Evolutionary conservation across 2,113 vertebrate genomes (phyloP), one percentile per base, ranked within the genome.

Genomic region (Motacilla alba): DNA sequence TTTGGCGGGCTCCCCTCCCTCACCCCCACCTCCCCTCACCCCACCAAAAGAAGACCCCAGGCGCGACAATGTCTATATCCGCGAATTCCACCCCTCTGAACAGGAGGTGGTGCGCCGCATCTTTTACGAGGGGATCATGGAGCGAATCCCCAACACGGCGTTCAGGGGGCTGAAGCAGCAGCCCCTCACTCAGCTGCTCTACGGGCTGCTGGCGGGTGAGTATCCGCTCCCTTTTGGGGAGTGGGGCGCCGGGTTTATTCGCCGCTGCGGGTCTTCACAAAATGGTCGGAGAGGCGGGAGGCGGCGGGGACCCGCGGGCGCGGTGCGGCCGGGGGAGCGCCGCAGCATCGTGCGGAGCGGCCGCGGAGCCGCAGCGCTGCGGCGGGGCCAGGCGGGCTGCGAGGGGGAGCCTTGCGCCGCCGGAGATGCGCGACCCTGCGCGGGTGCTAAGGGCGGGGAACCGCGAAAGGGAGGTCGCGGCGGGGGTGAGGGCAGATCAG

Each of bases 71-170:
- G 98, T 99, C 86, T 98, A 98, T 91, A 99, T 99, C 97, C 99
- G 99, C 68, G 98, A 99, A 97, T 99, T 99, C 96, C 98, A 99
- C 94, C 98, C 98, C 88, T 97, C 96, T 16, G 99, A 99, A 90
- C 98, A 98, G 56, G 98, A 98, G 90, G 98, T 98, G 96, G 99
- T 98, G 96, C 98, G 98, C 83, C 99, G 99, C 96, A 99, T 99
- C 96, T 99, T 99, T 96, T 98, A 98, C 95, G 99, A 99, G 93
- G 99, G 99, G 68, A 99, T 99, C 96, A 98, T 99, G 98, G 99
- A 99, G 97, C 97, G 99, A 97, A 99, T 99, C 96, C 99, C 99
- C 91, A 99, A 99, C 97, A 99, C 99, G 52, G 99, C 99, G 66
- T 99, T 99, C 84, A 97, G 99, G 86, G 99, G 98, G 92, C 97